Conservation (phyloP, 2,797 vertebrate genomes). For the Nannoperca australis region DNA sequence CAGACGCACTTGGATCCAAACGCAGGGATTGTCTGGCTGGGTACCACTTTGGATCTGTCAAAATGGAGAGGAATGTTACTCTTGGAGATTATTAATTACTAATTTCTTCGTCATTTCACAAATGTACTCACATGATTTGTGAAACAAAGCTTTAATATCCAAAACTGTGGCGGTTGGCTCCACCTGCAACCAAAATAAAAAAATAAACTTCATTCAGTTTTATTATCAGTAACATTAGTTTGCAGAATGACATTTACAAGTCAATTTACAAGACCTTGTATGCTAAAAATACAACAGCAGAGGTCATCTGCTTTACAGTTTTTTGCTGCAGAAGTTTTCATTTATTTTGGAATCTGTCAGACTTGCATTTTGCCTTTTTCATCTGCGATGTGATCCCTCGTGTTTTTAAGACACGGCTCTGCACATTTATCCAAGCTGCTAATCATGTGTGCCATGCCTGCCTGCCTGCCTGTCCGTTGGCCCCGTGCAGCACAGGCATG, state of each 20-base stretch:
- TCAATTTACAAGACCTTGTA: neutral
- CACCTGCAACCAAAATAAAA: constrained; percentile 84
- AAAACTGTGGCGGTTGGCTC: constrained; percentile 93
- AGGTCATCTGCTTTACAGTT: neutral
- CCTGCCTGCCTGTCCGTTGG: constrained; percentile 16
- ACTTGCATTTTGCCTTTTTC: constrained; percentile 31
- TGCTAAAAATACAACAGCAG: constrained; percentile 9
- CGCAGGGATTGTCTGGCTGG: constrained; percentile 94
- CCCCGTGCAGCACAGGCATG: constrained; percentile 24
- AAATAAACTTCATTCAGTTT: neutral
- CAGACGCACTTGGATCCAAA: constrained; percentile 92
- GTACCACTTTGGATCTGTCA: constrained; percentile 94
- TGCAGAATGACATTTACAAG: neutral
- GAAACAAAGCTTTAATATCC: constrained; percentile 95
- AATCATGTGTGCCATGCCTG: constrained; percentile 21
- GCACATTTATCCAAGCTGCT: constrained; percentile 45
- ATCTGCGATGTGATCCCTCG: constrained; percentile 14
- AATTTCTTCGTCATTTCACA: neutral
- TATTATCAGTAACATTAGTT: constrained; percentile 2
- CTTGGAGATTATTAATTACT: neutral
- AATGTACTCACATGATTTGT: constrained; percentile 90
- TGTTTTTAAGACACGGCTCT: constrained; percentile 5
- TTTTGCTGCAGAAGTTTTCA: neutral
- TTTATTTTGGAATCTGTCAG: constrained; percentile 20
- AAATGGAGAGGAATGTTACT: constrained; percentile 39